Percentiles rank a stretch among this genome's conserved stretches.
Evolutionary conservation across 2,797 vertebrate species (phyloP).

Genomic region (Hypotaenidia philippensis): DNA sequence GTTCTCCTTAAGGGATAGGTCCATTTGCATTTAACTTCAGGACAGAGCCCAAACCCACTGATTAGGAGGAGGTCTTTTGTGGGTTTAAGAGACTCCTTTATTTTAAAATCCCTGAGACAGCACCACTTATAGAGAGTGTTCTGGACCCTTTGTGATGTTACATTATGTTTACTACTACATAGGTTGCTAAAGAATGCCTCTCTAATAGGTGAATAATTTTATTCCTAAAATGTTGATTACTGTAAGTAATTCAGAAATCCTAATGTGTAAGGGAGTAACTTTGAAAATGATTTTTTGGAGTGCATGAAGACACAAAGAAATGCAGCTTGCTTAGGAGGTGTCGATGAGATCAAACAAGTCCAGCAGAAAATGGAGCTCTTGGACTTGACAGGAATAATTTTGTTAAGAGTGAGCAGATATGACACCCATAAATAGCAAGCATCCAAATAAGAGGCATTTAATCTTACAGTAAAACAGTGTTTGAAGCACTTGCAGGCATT

Average conservation of each 20-base stretch:
- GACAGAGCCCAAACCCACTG: not conserved
- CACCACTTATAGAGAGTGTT: not conserved
- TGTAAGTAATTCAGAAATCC: slow-evolving; percentile 32
- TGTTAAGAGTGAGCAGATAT: slow-evolving; percentile 29
- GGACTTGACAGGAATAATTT: slow-evolving; percentile 50
- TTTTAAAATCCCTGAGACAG: not conserved
- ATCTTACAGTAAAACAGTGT: slow-evolving; percentile 51
- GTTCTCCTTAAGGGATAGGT: not conserved
- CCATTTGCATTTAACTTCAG: not conserved
- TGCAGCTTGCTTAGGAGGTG: not conserved
- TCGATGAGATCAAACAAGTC: slow-evolving; percentile 14
- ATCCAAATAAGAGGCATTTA: slow-evolving; percentile 50
- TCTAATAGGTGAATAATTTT: not conserved
- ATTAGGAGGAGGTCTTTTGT: not conserved
- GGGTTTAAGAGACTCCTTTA: not conserved
- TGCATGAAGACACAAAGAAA: slow-evolving; percentile 1
- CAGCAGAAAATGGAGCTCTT: slow-evolving; percentile 48
- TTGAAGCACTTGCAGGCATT: slow-evolving; percentile 23
- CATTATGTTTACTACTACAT: not conserved
- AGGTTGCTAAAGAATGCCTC: slow-evolving; percentile 1
- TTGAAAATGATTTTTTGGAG: slow-evolving; percentile 25
- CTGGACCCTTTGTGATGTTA: not conserved
- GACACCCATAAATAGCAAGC: slow-evolving; percentile 17
- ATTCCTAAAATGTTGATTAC: not conserved
- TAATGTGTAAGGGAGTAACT: slow-evolving; percentile 26